Percentiles rank a stretch among this genome's conserved stretches.
These are phyloP conservation scores for Sciurus niger DNA, from an alignment of 2,113 vertebrate genomes.

Conservation along the genomic window DNA sequence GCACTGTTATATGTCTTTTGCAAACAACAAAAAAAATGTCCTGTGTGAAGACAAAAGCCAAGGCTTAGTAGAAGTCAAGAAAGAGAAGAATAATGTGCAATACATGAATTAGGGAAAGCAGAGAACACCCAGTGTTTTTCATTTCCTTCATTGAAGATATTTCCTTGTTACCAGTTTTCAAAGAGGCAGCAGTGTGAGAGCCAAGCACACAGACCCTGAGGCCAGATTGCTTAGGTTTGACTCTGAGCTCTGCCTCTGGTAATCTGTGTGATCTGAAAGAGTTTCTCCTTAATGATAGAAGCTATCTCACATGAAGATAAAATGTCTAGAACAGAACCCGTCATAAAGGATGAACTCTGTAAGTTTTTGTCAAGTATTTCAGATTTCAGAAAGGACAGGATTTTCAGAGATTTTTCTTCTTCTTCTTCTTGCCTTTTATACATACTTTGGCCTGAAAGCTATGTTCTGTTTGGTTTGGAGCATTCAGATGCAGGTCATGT, in stretches of 20 bases:
- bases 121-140: not conserved
- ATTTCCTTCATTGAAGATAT: not conserved
- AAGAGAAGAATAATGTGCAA: not conserved
- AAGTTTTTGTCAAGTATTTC: not conserved
- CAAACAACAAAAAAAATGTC: not conserved
- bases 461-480: conserved; percentile 66
- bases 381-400: conserved; percentile 5
- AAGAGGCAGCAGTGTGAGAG: rapidly evolving
- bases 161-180: not conserved
- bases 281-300: not conserved
- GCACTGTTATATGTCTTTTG: not conserved
- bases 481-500: conserved; percentile 47
- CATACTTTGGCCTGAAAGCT: conserved; percentile 5
- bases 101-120: not conserved
- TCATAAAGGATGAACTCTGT: not conserved
- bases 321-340: not conserved
- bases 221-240: not conserved
- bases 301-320: not conserved
- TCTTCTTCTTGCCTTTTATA: not conserved
- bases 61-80: not conserved
- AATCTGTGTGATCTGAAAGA: not conserved
- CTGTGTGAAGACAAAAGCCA: not conserved
- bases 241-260: not conserved
- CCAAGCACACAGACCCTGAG: not conserved
- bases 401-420: not conserved